These are phyloP conservation scores for Sebastolobus altivelis DNA, from an alignment of 2,797 vertebrate species.

Conservation along the genomic window DNA sequence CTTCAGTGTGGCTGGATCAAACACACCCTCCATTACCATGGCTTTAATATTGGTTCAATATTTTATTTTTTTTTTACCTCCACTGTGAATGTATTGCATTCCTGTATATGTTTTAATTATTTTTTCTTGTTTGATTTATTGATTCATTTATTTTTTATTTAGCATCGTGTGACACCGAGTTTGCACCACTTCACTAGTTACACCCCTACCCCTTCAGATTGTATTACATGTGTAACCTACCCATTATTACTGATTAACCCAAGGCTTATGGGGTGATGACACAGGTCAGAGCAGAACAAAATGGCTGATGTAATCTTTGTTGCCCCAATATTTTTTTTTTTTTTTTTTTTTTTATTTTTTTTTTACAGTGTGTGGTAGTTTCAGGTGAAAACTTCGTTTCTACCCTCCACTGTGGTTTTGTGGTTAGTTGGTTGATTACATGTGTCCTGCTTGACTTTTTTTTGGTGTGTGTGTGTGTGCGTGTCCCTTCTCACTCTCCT, in stretches of 20 bases:
- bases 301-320: constrained; percentile 35
- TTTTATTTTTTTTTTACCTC: not conserved
- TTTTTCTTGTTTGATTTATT: constrained; percentile 8
- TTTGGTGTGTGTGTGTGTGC: constrained; percentile 14
- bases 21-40: constrained; percentile 73
- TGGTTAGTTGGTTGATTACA: constrained; percentile 53
- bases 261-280: constrained; percentile 26
- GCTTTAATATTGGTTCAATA: constrained; percentile 53
- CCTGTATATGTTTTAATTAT: constrained; percentile 6
- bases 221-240: constrained; percentile 44
- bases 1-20: constrained; percentile 93
- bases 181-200: constrained; percentile 42
- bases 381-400: constrained; percentile 30
- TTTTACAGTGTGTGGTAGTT: constrained; percentile 17
- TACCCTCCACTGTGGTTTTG: constrained; percentile 43
- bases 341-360: not conserved
- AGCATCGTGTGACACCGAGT: constrained; percentile 27
- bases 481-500: constrained; percentile 40
- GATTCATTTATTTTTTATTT: constrained; percentile 13
- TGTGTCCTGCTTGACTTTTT: constrained; percentile 35
- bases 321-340: not conserved
- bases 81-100: constrained; percentile 32
- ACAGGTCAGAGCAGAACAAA: constrained; percentile 37
- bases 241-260: constrained; percentile 65
- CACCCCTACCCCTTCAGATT: constrained; percentile 31